Conservation (phyloP, 1,140 invertebrate genomes). For the Polypedilum pembai region DNA sequence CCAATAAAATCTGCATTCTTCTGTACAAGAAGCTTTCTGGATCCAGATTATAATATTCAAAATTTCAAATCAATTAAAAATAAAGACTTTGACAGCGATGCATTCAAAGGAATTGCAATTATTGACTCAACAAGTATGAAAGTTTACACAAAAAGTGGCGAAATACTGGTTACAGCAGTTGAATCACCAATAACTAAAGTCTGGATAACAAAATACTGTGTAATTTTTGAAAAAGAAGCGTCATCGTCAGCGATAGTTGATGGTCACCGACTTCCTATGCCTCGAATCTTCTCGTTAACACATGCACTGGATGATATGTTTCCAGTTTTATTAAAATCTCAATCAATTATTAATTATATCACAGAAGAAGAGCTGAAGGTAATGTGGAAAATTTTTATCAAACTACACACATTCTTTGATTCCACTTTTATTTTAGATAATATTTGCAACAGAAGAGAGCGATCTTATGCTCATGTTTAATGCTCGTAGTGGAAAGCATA, state of each 20-base stretch:
- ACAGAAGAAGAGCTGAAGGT: constrained; percentile 51
- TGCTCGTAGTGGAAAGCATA: constrained; percentile 65
- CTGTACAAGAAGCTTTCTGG: constrained; percentile 43
- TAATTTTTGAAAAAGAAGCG: constrained; percentile 63
- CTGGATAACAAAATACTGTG: constrained; percentile 70
- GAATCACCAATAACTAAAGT: constrained; percentile 75
- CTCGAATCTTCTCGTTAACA: constrained; percentile 70
- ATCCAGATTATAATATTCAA: constrained; percentile 31
- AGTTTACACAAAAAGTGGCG: constrained; percentile 69
- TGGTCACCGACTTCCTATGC: constrained; percentile 44
- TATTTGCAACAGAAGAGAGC: constrained; percentile 56
- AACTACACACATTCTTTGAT: neutral
- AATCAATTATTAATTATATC: constrained; percentile 46
- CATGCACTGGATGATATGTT: constrained; percentile 86
- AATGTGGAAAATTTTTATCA: neutral
- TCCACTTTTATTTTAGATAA: constrained; percentile 40
- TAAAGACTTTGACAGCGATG: constrained; percentile 32
- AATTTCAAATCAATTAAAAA: constrained; percentile 35
- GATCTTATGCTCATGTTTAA: constrained; percentile 69
- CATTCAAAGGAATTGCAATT: constrained; percentile 54
- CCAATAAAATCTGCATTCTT: constrained; percentile 76
- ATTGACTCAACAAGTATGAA: constrained; percentile 68
- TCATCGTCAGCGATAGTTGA: constrained; percentile 35
- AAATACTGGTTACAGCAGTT: constrained; percentile 72
- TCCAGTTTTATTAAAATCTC: constrained; percentile 65